Percentiles rank a stretch among this genome's conserved stretches.
Evolutionary conservation across 2,797 vertebrate genomes (phyloP).

Genomic region (Halcyon badia): DNA sequence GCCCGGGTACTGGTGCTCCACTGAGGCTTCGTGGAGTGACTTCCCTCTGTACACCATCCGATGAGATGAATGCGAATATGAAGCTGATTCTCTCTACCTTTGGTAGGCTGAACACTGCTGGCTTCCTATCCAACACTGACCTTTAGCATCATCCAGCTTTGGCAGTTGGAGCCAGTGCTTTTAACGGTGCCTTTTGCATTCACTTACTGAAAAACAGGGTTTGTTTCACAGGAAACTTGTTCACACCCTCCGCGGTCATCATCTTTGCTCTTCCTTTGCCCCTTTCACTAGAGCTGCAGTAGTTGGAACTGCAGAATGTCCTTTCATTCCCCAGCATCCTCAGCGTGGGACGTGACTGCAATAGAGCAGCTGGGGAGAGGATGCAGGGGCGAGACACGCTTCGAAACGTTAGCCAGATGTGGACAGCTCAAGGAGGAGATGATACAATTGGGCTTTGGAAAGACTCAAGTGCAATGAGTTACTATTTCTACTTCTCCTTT

Average conservation of each 20-base stretch:
- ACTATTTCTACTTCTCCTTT: neutral
- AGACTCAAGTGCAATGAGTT: neutral
- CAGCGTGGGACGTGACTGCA: neutral
- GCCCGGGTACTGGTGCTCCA: neutral
- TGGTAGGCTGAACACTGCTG: neutral
- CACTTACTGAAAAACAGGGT: neutral
- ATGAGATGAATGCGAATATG: neutral
- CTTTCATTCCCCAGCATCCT: neutral
- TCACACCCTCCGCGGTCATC: neutral
- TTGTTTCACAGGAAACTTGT: neutral
- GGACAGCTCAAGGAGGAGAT: neutral
- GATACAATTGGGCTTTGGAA: neutral
- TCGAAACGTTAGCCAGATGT: neutral
- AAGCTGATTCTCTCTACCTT: neutral
- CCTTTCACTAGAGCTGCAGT: neutral
- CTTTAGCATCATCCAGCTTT: conserved; percentile 1
- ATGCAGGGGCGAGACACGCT: neutral
- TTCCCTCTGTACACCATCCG: neutral
- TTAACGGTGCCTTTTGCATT: conserved; percentile 17
- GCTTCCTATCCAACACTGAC: neutral
- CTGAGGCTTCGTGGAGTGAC: neutral
- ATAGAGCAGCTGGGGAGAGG: neutral
- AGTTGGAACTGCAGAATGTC: neutral
- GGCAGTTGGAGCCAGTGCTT: neutral
- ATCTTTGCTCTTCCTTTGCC: conserved; percentile 6